phyloP scores from a whole-genome alignment of 2,888 invertebrate species.

The Alentia gelatinosa region DNA sequence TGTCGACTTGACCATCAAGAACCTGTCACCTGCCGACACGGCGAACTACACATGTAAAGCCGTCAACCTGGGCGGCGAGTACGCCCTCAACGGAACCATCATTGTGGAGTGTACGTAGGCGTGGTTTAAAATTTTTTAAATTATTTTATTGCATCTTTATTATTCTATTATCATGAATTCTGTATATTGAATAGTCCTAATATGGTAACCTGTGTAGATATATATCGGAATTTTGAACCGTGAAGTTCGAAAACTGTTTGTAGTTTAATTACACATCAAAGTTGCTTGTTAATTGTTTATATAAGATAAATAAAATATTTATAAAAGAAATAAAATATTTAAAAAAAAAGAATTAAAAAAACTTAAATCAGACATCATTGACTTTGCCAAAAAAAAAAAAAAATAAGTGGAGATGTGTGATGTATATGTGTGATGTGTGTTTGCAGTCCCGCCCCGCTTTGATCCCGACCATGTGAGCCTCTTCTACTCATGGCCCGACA shows the following conservation, averaged over 20 bases:
- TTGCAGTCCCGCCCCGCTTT: slow-evolving; percentile 64
- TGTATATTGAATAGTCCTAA: not conserved
- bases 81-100: slow-evolving; percentile 66
- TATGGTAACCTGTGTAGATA: not conserved
- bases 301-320: too few species aligned
- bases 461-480: slow-evolving; percentile 30
- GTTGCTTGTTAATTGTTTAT: not conserved
- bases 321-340: too few species aligned
- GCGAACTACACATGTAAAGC: slow-evolving; percentile 71
- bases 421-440: not conserved
- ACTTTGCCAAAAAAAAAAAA: not conserved
- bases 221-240: too few species aligned
- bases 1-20: slow-evolving; percentile 46
- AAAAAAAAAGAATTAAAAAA: too few species aligned
- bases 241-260: too few species aligned
- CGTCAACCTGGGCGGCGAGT: slow-evolving; percentile 67
- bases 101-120: slow-evolving; percentile 67
- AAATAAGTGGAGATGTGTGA: not conserved
- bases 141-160: not conserved
- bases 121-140: not conserved
- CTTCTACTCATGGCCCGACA: slow-evolving; percentile 65
- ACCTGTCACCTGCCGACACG: slow-evolving; percentile 65
- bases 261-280: too few species aligned
- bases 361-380: not conserved
- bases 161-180: not conserved